Evolutionary conservation across 2,888 invertebrate species (phyloP), one percentile per base, ranked within the genome.

Genomic region (Eupelmus urozonus): DNA sequence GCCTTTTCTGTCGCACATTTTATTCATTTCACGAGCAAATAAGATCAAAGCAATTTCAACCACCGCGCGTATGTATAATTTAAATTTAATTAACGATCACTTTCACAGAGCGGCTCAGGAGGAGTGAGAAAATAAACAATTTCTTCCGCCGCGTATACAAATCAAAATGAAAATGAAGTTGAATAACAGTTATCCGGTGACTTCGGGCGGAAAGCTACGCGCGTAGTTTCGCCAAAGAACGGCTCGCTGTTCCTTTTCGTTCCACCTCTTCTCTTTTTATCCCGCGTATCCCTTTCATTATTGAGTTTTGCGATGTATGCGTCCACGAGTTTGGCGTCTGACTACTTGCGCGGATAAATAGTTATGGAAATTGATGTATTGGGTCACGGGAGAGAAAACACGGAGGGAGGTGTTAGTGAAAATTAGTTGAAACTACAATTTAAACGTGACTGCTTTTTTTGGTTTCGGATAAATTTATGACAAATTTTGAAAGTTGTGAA

Each of bases 161-260:
- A 23, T 77, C 69, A 53, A 78, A n/a, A 70, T 42, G 66, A 57
- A 78, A 74, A 74, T 66, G 49, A 74, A 74, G 69, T 66, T 78
- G 59, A 78, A 59, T 74, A 74, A 70, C 74, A 70, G 78, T 74
- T 74, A 70, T 59, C 49, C 63, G 60, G 57, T 57, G 34, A 73
- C 62, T 73, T 49, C 55, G 63, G 62, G 69, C 73, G 57, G 67
- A 60, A 42, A 73, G 20, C 67, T 9, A 27, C 25, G 1, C n/a
- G 16, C n/a, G 27, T 34, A 27, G 63, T 18, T 51, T 49, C 16
- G 18, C 18, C 7, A 18, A 11, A 34, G 34, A n/a, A n/a, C n/a
- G n/a, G n/a, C n/a, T n/a, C n/a, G n/a, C n/a, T n/a, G n/a, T n/a
- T n/a, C n/a, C n/a, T n/a, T n/a, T n/a, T n/a, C n/a, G n/a, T n/a